A percentile compares a stretch with the other conserved stretches of the same genome.
Evolutionary conservation across 2,113 vertebrate genomes (phyloP).

Genomic region (Gnathonemus longibarbis): DNA sequence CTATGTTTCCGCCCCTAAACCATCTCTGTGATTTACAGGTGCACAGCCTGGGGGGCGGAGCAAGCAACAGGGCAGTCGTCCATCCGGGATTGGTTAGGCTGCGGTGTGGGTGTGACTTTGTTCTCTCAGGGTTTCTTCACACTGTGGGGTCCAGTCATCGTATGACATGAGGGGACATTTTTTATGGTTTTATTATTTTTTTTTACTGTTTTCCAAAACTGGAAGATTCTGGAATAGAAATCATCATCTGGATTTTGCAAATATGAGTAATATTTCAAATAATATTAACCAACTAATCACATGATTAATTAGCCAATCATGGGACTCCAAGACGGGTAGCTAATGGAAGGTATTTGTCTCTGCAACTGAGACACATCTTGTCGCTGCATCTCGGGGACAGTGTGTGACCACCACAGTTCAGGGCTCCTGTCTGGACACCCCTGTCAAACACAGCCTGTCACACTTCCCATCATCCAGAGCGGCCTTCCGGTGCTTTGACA

Average conservation of each 20-base stretch:
- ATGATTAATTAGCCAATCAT: background rate
- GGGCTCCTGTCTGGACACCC: background rate
- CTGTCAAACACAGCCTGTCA: background rate
- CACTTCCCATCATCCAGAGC: background rate
- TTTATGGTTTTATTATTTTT: background rate
- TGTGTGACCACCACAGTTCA: background rate
- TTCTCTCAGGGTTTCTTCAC: background rate
- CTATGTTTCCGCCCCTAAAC: background rate
- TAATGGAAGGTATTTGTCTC: background rate
- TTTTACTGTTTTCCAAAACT: background rate
- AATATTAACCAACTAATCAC: background rate
- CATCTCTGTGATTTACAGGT: conserved; percentile 43
- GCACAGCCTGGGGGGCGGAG: background rate
- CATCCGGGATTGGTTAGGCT: background rate
- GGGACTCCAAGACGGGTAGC: background rate
- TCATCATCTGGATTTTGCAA: background rate
- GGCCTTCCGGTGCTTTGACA: background rate
- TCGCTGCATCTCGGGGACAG: background rate
- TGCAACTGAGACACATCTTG: background rate
- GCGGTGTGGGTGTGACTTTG: background rate
- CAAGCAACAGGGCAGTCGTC: conserved; percentile 20
- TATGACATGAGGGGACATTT: background rate
- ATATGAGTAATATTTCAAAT: background rate
- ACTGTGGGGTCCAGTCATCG: background rate
- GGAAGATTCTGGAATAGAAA: background rate